These are phyloP conservation scores for Lerema accius DNA, from an alignment of 1,140 invertebrate genomes.

Conservation along the genomic window DNA sequence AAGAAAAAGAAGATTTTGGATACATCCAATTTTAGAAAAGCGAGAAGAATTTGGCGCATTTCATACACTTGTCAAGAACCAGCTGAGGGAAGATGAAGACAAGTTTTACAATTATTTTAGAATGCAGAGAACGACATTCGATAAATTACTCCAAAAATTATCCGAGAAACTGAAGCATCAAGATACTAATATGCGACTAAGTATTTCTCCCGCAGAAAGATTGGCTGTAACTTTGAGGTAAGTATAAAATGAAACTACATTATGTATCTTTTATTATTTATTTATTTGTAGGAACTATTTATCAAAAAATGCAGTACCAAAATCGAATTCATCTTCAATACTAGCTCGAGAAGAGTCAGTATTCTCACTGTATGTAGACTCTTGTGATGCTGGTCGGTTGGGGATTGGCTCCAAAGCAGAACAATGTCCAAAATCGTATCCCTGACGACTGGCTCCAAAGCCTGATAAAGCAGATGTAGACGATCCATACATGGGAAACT, in stretches of 20 bases:
- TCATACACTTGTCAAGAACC: conserved; percentile 46
- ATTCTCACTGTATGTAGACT: conserved; percentile 40
- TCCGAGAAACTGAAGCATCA: conserved; percentile 40
- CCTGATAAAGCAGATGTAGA: conserved; percentile 41
- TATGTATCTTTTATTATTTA: conserved; percentile 14
- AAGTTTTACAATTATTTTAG: conserved; percentile 41
- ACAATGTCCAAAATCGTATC: conserved; percentile 42
- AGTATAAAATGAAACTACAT: conserved; percentile 24
- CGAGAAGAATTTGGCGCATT: conserved; percentile 40
- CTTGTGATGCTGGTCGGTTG: conserved; percentile 41
- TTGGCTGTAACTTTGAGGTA: conserved; percentile 42
- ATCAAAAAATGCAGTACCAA: conserved; percentile 37
- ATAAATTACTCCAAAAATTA: conserved; percentile 38
- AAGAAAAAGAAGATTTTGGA: no score
- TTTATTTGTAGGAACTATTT: conserved; percentile 17
- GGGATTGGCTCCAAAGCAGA: conserved; percentile 40
- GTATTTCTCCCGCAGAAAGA: conserved; percentile 42
- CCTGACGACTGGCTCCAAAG: conserved; percentile 40
- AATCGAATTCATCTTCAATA: conserved; percentile 43
- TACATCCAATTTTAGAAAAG: conserved; percentile 42
- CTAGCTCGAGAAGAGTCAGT: conserved; percentile 41
- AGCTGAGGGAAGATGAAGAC: conserved; percentile 43
- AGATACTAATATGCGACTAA: conserved; percentile 40
- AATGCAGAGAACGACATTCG: conserved; percentile 20
- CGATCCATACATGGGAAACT: conserved; percentile 39